phyloP scores from a whole-genome alignment of 1,140 invertebrate species.

The Microplitis mediator region DNA sequence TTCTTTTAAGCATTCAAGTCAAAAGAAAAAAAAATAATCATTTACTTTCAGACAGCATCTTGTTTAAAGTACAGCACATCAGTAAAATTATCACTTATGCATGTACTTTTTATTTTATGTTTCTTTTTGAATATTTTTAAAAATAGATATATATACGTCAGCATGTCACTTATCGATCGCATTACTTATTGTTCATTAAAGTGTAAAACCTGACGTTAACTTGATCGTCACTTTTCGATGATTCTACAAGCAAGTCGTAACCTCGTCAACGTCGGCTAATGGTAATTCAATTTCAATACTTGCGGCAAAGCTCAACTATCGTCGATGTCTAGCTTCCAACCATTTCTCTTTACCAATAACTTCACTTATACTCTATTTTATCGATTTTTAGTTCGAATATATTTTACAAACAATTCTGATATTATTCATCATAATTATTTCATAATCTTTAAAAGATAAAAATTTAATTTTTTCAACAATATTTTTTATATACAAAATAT shows the following conservation, averaged over 20 bases:
- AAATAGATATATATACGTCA: background rate
- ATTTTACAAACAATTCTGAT: too few species aligned
- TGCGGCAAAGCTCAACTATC: background rate
- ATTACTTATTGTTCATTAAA: conserved; percentile 19
- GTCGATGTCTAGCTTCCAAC: background rate
- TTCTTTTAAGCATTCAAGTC: background rate
- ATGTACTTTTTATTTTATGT: background rate
- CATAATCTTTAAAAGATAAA: too few species aligned
- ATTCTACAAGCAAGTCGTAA: conserved; percentile 33
- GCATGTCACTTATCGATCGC: conserved; percentile 6
- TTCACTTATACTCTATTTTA: too few species aligned
- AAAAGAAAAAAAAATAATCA: background rate
- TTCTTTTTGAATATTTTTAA: background rate
- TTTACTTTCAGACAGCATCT: background rate
- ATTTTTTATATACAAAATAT: too few species aligned
- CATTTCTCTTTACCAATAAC: background rate
- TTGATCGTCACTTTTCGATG: conserved; percentile 9
- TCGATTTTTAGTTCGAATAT: too few species aligned
- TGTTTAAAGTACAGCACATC: too few species aligned
- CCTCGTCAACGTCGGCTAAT: conserved; percentile 39
- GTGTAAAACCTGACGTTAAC: background rate
- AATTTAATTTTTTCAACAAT: too few species aligned
- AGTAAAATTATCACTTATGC: background rate
- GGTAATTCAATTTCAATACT: conserved; percentile 49
- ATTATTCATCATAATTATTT: too few species aligned